Conservation (phyloP, 1,140 invertebrate genomes). For the Lordiphosa mommai region DNA sequence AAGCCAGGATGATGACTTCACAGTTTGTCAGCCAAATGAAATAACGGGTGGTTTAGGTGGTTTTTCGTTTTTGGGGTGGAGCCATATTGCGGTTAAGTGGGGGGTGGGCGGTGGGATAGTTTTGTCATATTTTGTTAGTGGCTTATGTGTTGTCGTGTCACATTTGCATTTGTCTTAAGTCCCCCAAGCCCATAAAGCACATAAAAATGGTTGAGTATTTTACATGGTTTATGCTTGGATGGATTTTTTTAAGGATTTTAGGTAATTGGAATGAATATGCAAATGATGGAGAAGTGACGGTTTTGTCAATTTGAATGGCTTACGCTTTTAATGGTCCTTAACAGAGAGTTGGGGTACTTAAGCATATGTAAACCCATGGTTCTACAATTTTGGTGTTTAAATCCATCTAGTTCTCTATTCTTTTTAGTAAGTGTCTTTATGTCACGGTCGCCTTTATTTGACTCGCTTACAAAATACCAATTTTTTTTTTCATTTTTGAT, state of each 20-base stretch:
- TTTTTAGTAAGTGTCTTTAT: too few species aligned
- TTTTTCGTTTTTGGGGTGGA: slow-evolving; percentile 19
- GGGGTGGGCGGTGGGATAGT: slow-evolving; percentile 25
- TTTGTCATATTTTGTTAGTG: slow-evolving; percentile 40
- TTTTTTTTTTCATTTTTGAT: too few species aligned
- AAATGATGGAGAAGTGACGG: not conserved
- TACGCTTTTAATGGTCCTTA: too few species aligned
- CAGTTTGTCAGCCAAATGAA: slow-evolving; percentile 73
- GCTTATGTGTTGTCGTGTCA: slow-evolving; percentile 47
- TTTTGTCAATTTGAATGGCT: too few species aligned
- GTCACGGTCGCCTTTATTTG: too few species aligned
- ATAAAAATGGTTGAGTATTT: slow-evolving; percentile 26
- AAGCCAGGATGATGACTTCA: slow-evolving; percentile 78
- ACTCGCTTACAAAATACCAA: too few species aligned
- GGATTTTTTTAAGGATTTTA: slow-evolving; percentile 9
- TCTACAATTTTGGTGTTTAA: too few species aligned
- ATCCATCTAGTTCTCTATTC: too few species aligned
- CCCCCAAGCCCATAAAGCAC: slow-evolving; percentile 19
- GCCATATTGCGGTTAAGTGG: slow-evolving; percentile 13
- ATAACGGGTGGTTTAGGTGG: slow-evolving; percentile 25
- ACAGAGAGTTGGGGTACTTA: too few species aligned
- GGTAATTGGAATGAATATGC: not conserved
- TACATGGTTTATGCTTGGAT: slow-evolving; percentile 12
- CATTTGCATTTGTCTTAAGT: slow-evolving; percentile 66
- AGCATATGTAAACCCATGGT: too few species aligned